These are phyloP conservation scores for Vespertilio murinus DNA, from an alignment of 2,797 vertebrate species.

Conservation along the genomic window DNA sequence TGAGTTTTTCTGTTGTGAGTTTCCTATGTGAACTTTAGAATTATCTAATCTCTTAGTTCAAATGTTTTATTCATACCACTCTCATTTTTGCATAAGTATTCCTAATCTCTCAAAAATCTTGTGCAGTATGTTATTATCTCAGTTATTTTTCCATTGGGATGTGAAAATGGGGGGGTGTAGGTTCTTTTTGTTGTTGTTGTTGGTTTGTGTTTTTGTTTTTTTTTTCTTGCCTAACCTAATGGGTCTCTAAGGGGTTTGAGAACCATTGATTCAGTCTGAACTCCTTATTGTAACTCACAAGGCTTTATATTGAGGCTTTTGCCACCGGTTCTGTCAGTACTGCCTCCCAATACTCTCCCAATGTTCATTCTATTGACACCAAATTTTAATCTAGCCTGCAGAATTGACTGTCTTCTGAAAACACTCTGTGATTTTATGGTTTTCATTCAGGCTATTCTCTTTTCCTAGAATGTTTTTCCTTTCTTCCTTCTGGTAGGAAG, in stretches of 20 bases:
- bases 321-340: not conserved
- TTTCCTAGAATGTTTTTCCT: not conserved
- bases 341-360: not conserved
- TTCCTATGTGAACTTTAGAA: not conserved
- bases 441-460: not conserved
- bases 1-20: slow-evolving; percentile 19
- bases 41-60: not conserved
- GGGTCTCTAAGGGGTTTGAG: not conserved
- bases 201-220: not conserved
- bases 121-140: not conserved
- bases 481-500: not conserved
- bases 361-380: not conserved
- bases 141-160: not conserved
- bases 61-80: not conserved
- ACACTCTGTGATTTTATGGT: not conserved
- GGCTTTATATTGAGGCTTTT: not conserved
- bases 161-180: not conserved
- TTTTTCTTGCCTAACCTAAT: not conserved
- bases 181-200: not conserved
- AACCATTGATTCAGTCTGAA: not conserved
- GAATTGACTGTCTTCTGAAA: not conserved
- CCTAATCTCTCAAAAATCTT: not conserved
- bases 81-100: not conserved
- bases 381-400: slow-evolving; percentile 1
- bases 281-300: not conserved